Evolutionary conservation across 1,140 invertebrate genomes (phyloP), one percentile per base, ranked within the genome.

Genomic region (Caerostris darwini): DNA sequence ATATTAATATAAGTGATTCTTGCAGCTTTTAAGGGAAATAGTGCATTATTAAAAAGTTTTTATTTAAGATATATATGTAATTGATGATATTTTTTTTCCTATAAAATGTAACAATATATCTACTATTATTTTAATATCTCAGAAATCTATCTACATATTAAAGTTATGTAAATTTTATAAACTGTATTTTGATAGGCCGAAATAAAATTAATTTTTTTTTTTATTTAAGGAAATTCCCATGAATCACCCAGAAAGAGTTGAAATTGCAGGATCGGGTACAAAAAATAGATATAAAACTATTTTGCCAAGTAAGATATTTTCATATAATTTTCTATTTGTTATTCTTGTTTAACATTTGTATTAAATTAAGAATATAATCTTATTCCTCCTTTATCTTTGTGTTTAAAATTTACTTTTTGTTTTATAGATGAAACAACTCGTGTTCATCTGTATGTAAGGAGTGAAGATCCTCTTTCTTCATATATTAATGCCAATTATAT

Each of bases 401-500:
- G 34, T 34, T 34, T 34, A 34, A 34, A 34, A 34, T 34, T 34
- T 34, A 34, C 34, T 34, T 34, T 34, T 54, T 19, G 59, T 50
- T 34, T 83, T 59, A 91, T 67, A 95, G 94, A 95, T 94, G 90
- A 95, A 85, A 90, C 8, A 58, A 95, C 64, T 61, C 58, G 83
- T 77, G 94, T 95, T 14, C 87, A 85, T 64, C 64, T 95, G 6
- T 87, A 61, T 82, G 88, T 94, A 82, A 90, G 91, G 61, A 82
- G 90, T 90, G 91, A 93, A 59, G 94, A 94, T 83, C 91, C 90
- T 83, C 54, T 94, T 7, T 86, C 87, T 67, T 67, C 99, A 96
- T 99, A 99, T 95, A 99, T 99, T 92, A 99, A 99, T 96, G 99
- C 99, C 50, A 99, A 99, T 96, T 98, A 98, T 95, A 99, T 99